Base-by-base conservation (phyloP, 1,140 invertebrate genomes). In the Maniola jurtina region DNA sequence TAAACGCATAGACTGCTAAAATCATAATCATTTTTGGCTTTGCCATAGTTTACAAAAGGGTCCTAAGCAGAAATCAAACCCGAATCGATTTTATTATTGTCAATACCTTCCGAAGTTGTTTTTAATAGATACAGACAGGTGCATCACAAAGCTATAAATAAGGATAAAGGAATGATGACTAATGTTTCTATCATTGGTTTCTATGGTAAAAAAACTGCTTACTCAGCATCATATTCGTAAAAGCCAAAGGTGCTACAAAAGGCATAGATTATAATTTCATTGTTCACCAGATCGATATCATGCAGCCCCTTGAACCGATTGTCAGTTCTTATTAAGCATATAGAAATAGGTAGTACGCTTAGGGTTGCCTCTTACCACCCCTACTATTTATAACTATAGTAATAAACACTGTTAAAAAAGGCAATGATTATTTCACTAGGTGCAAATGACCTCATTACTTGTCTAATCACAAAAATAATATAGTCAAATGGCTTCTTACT, bases 241-340 rank as follows among this genome's bases (percentile, higher is more conserved):
- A 34, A 55, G 33, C 16, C 52, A 57, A 35, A 57, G 52, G 52
- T 55, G 52, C 34, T 55, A 61, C 59, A 58, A 56, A 33, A 55
- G 50, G 38, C 38, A n/a, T 57, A 57, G 65, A 67, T 61, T 59
- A 67, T 67, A 54, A 48, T 48, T 66, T 61, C 65, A 67, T 57
- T 25, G 54, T 61, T 56, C 50, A 45, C 48, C 50, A 54, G 66
- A 68, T 68, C 66, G 61, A 68, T 68, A 68, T 38, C 38, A 50
- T 47, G 56, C 56, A 60, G 61, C 61, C 66, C 66, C 65, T 67
- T 58, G 34, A 75, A 75, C 62, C 72, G 69, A 78, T 81, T 82
- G 81, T 82, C 81, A 81, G 75, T 76, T 77, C 76, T 77, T 77
- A 84, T 83, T 81, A 83, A 72, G 63, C 71, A 74, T 77, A 76